Evolutionary conservation across 1,140 invertebrate species (phyloP).

Genomic region (Cardiocondyla obscurior): DNA sequence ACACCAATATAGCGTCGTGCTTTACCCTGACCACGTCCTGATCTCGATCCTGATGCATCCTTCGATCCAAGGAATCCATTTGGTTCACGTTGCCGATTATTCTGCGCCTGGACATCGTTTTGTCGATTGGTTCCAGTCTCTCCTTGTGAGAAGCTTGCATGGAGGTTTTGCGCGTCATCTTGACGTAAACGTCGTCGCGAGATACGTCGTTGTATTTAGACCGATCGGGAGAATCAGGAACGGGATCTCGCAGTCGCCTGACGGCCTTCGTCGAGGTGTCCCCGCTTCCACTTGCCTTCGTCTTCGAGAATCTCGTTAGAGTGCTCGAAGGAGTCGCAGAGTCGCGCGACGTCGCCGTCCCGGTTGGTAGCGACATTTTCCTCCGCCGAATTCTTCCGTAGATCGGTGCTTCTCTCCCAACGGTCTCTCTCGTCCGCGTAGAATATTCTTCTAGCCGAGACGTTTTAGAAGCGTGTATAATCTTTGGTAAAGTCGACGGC

Average conservation of each 20-base stretch:
- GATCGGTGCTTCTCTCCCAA: conserved; percentile 75
- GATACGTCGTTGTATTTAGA: conserved; percentile 43
- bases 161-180: conserved; percentile 59
- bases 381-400: conserved; percentile 80
- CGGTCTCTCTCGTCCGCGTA: conserved; percentile 57
- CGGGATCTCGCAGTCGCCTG: conserved; percentile 71
- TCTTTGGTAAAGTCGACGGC: conserved; percentile 80
- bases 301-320: conserved; percentile 41
- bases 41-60: conserved; percentile 45
- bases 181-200: conserved; percentile 64
- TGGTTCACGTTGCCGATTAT: conserved; percentile 77
- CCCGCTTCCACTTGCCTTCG: conserved; percentile 33
- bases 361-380: conserved; percentile 74
- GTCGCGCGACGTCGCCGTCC: neutral
- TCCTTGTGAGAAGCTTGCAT: conserved; percentile 42
- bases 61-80: conserved; percentile 50
- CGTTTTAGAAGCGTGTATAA: conserved; percentile 64
- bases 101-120: conserved; percentile 76
- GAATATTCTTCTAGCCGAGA: conserved; percentile 44
- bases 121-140: conserved; percentile 57
- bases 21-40: conserved; percentile 37
- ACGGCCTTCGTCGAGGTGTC: conserved; percentile 53
- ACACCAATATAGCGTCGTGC: conserved; percentile 25
- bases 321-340: conserved; percentile 8
- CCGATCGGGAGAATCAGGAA: conserved; percentile 64